These are phyloP conservation scores for Archaeoteleia sp. DNA, from an alignment of 2,888 invertebrate species.

Conservation along the genomic window DNA sequence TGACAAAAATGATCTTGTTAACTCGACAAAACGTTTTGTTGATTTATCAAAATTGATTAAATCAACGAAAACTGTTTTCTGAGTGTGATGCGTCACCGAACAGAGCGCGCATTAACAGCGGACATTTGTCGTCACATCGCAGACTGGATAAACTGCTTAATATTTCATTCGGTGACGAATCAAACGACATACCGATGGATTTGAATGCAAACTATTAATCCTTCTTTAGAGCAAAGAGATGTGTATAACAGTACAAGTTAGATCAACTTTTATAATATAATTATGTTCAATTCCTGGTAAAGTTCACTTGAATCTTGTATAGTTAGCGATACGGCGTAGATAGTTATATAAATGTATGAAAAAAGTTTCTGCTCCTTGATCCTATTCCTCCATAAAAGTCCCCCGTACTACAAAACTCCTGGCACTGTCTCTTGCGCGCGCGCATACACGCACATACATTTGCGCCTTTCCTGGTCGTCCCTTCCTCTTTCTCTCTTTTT, in stretches of 20 bases:
- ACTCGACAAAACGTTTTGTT: too few relatives aligned
- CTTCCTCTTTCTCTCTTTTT: constrained; percentile 55
- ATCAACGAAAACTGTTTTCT: too few relatives aligned
- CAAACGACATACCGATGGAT: constrained; percentile 43
- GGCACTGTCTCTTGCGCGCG: constrained; percentile 42
- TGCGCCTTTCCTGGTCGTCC: constrained; percentile 44
- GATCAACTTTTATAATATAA: constrained; percentile 66
- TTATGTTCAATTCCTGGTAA: constrained; percentile 62
- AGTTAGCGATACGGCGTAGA: constrained; percentile 63
- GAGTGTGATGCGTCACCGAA: constrained; percentile 3
- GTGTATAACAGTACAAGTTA: constrained; percentile 67
- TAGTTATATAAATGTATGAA: constrained; percentile 64
- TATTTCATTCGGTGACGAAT: constrained; percentile 27
- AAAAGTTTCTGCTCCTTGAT: constrained; percentile 57
- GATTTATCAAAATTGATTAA: too few relatives aligned
- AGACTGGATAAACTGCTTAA: too few relatives aligned
- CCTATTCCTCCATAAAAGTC: constrained; percentile 13
- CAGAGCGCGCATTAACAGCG: background rate
- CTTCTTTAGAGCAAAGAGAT: constrained; percentile 62
- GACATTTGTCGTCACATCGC: too few relatives aligned
- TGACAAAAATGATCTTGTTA: too few relatives aligned
- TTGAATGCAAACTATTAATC: constrained; percentile 53
- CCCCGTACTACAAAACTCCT: constrained; percentile 28
- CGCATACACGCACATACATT: constrained; percentile 35
- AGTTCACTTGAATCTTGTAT: constrained; percentile 60